Base-by-base conservation (phyloP, 2,113 vertebrate genomes). In the human (Homo sapiens) region DNA sequence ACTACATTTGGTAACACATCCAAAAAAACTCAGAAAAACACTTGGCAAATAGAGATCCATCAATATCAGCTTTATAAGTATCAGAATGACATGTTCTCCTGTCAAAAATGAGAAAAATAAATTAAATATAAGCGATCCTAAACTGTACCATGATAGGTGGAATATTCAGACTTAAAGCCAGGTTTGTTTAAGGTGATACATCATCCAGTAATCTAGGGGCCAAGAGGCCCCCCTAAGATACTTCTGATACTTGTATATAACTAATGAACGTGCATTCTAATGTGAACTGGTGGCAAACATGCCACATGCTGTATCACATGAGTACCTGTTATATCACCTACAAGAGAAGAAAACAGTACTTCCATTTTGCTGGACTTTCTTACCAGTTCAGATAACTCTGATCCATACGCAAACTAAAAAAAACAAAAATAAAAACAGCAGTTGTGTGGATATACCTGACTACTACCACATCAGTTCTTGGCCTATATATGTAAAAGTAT, bases 21-120 rank as follows among this genome's bases (percentile, higher is more conserved):
- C 30, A 40, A 91, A 89, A 52, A 82, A 66, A 90, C n/a, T 52
- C 5, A 73, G 52, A 64, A 96, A 72, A 92, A 12, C 8, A 57
- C 32, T 68, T 66, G 25, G 82, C 20, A 72, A 32, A 5, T 43
- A 73, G 0, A 20, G 23, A 90, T 66, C 66, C 87, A 89, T 61
- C 45, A 91, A 76, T 55, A 61, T 16, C 50, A 93, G 43, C 16
- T 85, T 75, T 68, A 75, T 57, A 55, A 85, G 83, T 83, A 92
- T 43, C 5, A 73, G 23, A 68, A 59, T 83, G 45, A 61, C 11
- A 48, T 87, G 7, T 55, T 35, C 9, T 79, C 17, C 16, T 89
- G 16, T 92, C 72, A 82, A 80, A 96, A 92, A 45, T 32, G 18
- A 93, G 52, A 90, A 72, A 83, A 91, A 72, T 5, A 70, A 89